Conservation (phyloP, 2,113 vertebrate species). For the Dipodomys stephensi region DNA sequence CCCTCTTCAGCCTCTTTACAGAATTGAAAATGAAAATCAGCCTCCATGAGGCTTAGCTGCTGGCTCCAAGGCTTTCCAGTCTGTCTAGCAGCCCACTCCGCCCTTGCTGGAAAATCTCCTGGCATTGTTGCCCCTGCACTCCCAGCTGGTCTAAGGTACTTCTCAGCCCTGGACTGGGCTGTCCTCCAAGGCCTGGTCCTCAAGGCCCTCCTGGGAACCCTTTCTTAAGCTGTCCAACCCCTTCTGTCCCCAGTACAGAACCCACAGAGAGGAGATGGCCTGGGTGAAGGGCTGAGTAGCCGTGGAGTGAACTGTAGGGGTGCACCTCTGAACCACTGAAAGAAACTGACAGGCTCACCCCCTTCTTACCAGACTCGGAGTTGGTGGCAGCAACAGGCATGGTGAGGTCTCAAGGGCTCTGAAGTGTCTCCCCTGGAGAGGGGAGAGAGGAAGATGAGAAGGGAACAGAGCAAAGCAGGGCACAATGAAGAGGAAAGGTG, state of each 20-base stretch:
- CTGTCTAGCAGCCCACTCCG: neutral
- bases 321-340: neutral
- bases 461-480: neutral
- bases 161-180: neutral
- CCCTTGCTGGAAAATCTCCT: neutral
- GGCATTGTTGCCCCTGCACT: neutral
- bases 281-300: neutral
- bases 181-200: neutral
- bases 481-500: neutral
- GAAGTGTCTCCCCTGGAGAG: slow-evolving; percentile 49
- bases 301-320: neutral
- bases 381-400: slow-evolving; percentile 94
- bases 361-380: slow-evolving; percentile 92
- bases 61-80: neutral
- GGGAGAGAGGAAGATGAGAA: neutral
- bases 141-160: neutral
- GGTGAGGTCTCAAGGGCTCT: slow-evolving; percentile 44
- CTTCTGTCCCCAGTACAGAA: neutral
- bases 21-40: neutral
- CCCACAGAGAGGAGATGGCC: neutral
- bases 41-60: neutral
- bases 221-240: neutral
- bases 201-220: neutral
- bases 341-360: neutral
- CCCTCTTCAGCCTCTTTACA: neutral